Evolutionary conservation across 92 coral and sea anemone species (phyloP).

Genomic region (Pocillopora grandis): DNA sequence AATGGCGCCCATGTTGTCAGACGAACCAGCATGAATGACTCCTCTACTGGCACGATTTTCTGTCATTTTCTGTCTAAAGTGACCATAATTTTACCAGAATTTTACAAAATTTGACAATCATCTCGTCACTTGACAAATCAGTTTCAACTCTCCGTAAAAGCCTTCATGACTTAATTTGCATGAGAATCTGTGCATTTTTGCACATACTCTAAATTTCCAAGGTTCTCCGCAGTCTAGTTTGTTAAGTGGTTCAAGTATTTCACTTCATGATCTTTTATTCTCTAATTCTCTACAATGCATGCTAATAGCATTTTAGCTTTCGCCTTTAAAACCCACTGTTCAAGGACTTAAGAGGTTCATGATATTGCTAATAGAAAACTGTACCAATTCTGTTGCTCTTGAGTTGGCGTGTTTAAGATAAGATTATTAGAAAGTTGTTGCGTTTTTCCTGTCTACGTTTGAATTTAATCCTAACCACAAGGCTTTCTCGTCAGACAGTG

Average conservation of each 20-base stretch:
- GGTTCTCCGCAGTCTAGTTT: not conserved
- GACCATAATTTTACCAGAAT: not conserved
- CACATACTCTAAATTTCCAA: constrained; percentile 14
- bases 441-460: constrained; percentile 37
- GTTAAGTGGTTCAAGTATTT: constrained; percentile 42
- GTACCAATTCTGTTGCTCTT: constrained; percentile 33
- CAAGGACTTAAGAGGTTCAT: constrained; percentile 13
- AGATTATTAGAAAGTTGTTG: constrained; percentile 24
- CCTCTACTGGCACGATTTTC: constrained; percentile 12
- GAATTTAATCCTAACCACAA: constrained; percentile 37
- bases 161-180: not conserved
- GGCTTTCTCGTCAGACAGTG: constrained; percentile 13
- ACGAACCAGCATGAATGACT: constrained; percentile 36
- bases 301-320: constrained; percentile 27
- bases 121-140: not conserved
- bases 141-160: not conserved
- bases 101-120: not conserved
- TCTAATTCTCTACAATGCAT: constrained; percentile 19
- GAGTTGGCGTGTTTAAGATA: constrained; percentile 27
- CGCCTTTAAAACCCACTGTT: constrained; percentile 21
- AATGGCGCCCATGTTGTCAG: constrained; percentile 49
- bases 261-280: constrained; percentile 24
- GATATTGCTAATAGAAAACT: not conserved
- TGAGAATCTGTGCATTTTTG: not conserved
- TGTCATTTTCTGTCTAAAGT: constrained; percentile 9